Conservation (phyloP, 2,888 invertebrate species). For the Scaptomyza tumidula region DNA sequence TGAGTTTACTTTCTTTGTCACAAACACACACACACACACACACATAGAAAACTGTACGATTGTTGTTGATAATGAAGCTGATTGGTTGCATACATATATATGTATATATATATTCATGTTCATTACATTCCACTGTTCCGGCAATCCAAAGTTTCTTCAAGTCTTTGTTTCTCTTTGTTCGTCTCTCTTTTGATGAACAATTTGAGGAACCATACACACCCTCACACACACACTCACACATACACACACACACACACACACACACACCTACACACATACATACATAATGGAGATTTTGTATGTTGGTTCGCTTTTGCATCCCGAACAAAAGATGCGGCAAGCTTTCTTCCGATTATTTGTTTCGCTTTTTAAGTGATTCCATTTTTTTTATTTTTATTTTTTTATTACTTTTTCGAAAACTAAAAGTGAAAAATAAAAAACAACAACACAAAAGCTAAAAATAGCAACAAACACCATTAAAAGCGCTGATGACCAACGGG, state of each 20-base stretch:
- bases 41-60: slow-evolving; percentile 9
- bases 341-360: slow-evolving; percentile 65
- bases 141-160: neutral
- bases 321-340: slow-evolving; percentile 62
- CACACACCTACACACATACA: no score
- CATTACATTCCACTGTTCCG: slow-evolving; percentile 16
- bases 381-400: slow-evolving; percentile 8
- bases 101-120: slow-evolving; percentile 29
- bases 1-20: slow-evolving; percentile 46
- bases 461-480: slow-evolving; percentile 21
- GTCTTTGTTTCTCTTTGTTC: slow-evolving; percentile 5
- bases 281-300: neutral
- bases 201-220: slow-evolving; percentile 26
- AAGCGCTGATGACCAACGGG: slow-evolving; percentile 1
- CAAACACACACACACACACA: neutral
- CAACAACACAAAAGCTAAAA: slow-evolving; percentile 38
- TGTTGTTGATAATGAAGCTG: slow-evolving; percentile 48
- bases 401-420: slow-evolving; percentile 35
- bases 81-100: slow-evolving; percentile 52
- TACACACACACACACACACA: no score
- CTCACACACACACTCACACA: no score
- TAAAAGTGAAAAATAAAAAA: slow-evolving; percentile 46
- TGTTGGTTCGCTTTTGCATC: slow-evolving; percentile 62
- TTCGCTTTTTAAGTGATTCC: slow-evolving; percentile 58
- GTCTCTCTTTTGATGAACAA: slow-evolving; percentile 66